Conservation (phyloP, 2,797 vertebrate species). For the Anniella stebbinsi region DNA sequence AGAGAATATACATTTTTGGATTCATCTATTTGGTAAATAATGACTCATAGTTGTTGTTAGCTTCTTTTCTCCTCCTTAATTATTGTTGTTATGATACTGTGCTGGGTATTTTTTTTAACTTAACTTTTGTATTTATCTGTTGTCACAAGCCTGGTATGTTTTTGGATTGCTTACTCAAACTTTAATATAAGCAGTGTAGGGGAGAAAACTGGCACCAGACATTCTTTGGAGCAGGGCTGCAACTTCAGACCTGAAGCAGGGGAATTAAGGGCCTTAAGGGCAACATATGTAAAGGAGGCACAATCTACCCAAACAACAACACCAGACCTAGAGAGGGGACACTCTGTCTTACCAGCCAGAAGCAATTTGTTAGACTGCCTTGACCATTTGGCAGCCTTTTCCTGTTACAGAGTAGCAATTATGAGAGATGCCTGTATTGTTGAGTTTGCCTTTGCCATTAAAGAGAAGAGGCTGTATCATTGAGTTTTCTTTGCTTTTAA, state of each 20-base stretch:
- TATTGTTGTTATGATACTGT: neutral
- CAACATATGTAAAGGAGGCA: neutral
- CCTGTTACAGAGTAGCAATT: neutral
- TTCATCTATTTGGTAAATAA: neutral
- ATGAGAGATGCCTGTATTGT: neutral
- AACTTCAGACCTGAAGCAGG: neutral
- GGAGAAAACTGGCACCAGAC: neutral
- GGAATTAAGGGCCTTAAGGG: neutral
- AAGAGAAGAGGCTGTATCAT: too few relatives aligned
- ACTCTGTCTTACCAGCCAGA: neutral
- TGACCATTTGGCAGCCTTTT: slow-evolving; percentile 8
- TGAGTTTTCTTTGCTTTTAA: too few relatives aligned
- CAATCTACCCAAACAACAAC: neutral
- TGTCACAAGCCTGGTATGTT: neutral
- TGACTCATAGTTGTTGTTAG: neutral
- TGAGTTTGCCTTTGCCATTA: neutral
- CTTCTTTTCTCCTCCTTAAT: neutral
- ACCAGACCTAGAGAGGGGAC: neutral
- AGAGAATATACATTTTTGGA: neutral
- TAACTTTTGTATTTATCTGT: neutral
- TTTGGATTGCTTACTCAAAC: neutral
- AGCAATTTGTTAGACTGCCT: slow-evolving; percentile 1
- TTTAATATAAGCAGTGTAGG: neutral
- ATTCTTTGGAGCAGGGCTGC: neutral
- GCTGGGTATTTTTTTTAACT: neutral